These are phyloP conservation scores for Drosophila conformis DNA, from an alignment of 2,888 invertebrate species.

Conservation along the genomic window DNA sequence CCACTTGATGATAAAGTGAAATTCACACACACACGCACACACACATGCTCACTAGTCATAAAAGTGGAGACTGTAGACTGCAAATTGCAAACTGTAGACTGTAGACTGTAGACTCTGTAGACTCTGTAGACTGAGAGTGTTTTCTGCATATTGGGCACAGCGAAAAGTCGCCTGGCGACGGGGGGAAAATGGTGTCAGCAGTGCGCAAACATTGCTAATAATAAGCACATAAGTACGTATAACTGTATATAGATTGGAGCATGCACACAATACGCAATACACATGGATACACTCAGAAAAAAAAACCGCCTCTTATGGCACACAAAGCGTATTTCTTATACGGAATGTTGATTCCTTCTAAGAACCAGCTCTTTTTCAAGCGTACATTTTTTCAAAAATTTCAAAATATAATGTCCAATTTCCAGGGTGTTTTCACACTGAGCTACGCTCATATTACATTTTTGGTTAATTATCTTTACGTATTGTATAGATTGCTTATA, in stretches of 20 bases:
- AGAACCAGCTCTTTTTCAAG: no score
- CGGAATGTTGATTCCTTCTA: background rate
- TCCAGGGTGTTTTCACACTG: no score
- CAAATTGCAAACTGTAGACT: slow-evolving; percentile 2
- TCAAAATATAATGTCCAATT: no score
- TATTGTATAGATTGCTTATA: no score
- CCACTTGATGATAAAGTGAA: slow-evolving; percentile 72
- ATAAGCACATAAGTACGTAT: background rate
- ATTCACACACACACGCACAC: slow-evolving; percentile 29
- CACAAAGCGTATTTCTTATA: background rate
- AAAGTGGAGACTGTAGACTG: slow-evolving; percentile 36
- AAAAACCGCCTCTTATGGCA: background rate
- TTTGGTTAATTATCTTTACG: no score
- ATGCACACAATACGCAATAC: background rate
- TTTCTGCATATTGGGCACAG: background rate
- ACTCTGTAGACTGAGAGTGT: slow-evolving; percentile 40
- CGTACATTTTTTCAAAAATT: no score
- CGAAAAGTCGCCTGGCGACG: slow-evolving; percentile 5
- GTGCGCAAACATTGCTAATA: slow-evolving; percentile 8
- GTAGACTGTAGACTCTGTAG: slow-evolving; percentile 10
- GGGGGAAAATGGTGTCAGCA: slow-evolving; percentile 24
- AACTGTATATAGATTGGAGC: background rate
- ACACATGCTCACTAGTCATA: slow-evolving; percentile 18
- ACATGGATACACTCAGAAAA: background rate
- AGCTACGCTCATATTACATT: no score